Evolutionary conservation across 2,888 invertebrate genomes (phyloP).

Genomic region (Lepidochrysops patricia): DNA sequence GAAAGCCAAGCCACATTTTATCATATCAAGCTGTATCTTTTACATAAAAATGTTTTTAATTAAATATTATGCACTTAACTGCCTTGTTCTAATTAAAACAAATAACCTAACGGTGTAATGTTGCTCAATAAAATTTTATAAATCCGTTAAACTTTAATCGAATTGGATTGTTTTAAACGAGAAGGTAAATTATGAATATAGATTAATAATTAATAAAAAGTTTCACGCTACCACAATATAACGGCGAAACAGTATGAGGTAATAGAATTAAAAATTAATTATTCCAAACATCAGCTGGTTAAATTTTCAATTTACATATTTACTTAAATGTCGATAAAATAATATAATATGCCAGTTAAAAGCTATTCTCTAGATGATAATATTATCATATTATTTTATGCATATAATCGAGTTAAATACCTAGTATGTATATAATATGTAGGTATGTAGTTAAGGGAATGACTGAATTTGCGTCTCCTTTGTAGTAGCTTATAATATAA

Average conservation of each 20-base stretch:
- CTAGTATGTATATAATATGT: no score
- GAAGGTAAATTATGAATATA: conserved; percentile 5
- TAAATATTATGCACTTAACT: neutral
- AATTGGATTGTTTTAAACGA: neutral
- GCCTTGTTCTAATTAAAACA: conserved; percentile 14
- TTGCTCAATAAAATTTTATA: neutral
- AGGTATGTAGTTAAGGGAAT: no score
- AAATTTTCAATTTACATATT: neutral
- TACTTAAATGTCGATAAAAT: neutral
- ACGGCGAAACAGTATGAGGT: neutral
- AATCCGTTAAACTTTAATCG: neutral
- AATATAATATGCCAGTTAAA: neutral
- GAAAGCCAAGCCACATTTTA: no score
- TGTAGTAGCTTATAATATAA: no score
- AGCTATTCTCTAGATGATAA: neutral
- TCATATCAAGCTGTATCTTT: no score
- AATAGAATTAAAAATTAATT: conserved; percentile 9
- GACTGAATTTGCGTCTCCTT: no score
- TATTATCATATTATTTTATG: no score
- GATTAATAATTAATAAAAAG: conserved; percentile 1
- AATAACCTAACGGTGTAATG: neutral
- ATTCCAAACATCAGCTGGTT: neutral
- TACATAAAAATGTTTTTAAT: neutral
- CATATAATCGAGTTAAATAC: neutral
- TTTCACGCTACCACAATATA: conserved; percentile 3